These are phyloP conservation scores for Cyanoramphus novaezelandiae DNA, from an alignment of 2,113 vertebrate species.

Conservation along the genomic window DNA sequence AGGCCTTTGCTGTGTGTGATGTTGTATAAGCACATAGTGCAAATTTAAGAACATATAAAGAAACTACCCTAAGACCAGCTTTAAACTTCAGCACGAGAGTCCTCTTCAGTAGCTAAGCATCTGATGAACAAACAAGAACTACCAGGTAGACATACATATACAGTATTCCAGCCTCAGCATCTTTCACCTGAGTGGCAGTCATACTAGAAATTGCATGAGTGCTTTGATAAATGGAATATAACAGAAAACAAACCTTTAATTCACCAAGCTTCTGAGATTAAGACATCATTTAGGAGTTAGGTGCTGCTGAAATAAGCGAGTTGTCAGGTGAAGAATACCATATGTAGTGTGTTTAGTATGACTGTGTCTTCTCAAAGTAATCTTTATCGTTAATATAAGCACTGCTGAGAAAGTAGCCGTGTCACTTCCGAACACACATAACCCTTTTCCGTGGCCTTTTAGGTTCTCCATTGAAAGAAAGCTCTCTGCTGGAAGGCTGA, in stretches of 20 bases:
- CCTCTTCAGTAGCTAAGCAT: not conserved
- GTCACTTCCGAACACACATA: not conserved
- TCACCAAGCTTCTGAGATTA: not conserved
- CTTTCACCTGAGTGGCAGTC: not conserved
- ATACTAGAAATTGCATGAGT: not conserved
- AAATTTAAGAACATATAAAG: not conserved
- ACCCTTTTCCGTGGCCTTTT: not conserved
- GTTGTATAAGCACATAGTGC: not conserved
- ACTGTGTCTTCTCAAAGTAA: not conserved
- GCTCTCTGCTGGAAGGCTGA: not conserved
- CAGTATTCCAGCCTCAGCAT: not conserved
- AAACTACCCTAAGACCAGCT: not conserved
- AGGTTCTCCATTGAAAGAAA: conserved; percentile 16
- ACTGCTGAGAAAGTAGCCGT: conserved; percentile 11
- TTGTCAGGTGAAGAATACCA: not conserved
- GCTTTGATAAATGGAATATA: not conserved
- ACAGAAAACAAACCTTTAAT: not conserved
- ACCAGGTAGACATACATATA: not conserved
- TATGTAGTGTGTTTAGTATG: not conserved
- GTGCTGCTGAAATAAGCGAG: not conserved
- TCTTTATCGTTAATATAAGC: not conserved
- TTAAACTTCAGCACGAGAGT: not conserved
- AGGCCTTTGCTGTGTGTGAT: not conserved
- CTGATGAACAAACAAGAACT: not conserved
- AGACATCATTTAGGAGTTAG: not conserved